Percentiles rank a stretch among this genome's conserved stretches.
phyloP scores from a whole-genome alignment of 53 echinoderm and acorn worm species.

The Henricia sp. region DNA sequence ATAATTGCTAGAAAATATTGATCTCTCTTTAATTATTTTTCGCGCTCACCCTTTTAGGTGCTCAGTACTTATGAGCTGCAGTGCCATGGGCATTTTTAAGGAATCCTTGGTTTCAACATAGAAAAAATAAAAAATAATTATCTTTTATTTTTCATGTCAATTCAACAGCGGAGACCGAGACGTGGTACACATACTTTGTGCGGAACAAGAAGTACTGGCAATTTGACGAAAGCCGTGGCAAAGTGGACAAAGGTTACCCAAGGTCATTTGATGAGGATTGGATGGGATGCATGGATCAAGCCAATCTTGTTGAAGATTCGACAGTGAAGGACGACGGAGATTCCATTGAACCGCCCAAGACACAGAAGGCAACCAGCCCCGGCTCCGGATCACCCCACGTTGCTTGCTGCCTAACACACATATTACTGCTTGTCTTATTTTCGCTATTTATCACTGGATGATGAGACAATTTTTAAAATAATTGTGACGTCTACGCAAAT shows the following conservation, averaged over 20 bases:
- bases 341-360: constrained; percentile 32
- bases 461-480: background rate
- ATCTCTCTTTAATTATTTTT: too few species aligned
- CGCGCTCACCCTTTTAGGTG: too few species aligned
- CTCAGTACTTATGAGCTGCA: too few species aligned
- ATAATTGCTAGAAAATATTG: too few species aligned
- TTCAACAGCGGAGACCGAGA: constrained; percentile 22
- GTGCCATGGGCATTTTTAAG: too few species aligned
- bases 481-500: constrained; percentile 6
- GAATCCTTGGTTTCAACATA: too few species aligned
- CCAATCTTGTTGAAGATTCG: background rate
- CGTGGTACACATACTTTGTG: constrained; percentile 90
- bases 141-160: background rate
- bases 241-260: constrained; percentile 84
- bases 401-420: background rate
- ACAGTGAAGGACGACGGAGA: background rate
- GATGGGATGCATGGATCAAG: constrained; percentile 75
- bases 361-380: constrained; percentile 1
- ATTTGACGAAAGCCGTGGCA: constrained; percentile 82
- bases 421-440: constrained; percentile 7
- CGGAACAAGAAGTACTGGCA: constrained; percentile 85
- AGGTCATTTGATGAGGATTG: constrained; percentile 86
- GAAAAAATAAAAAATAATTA: background rate
- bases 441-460: constrained; percentile 9
- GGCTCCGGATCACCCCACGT: background rate